Conservation (phyloP, 2,797 vertebrate genomes). For the Microhierax caerulescens region DNA sequence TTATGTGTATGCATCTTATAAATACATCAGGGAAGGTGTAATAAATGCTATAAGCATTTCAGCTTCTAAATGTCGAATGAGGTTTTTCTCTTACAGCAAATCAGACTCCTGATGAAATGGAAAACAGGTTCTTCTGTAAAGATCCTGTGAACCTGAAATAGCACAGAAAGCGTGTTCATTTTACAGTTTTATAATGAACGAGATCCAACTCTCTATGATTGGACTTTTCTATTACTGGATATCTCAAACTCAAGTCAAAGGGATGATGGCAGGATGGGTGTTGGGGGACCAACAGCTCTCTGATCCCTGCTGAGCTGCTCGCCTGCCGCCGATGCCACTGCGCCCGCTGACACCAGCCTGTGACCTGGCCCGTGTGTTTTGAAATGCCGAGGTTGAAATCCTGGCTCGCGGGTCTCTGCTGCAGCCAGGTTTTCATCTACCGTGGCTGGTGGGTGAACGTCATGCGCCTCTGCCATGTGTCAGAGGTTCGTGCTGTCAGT, state of each 20-base stretch:
- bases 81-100: background rate
- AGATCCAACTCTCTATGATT: background rate
- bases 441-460: background rate
- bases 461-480: rapidly evolving
- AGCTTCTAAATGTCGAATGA: background rate
- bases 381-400: background rate
- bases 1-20: background rate
- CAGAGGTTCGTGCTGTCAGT: background rate
- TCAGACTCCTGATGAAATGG: background rate
- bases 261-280: background rate
- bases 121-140: background rate
- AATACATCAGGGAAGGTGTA: background rate
- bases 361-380: rapidly evolving
- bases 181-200: background rate
- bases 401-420: rapidly evolving
- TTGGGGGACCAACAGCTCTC: background rate
- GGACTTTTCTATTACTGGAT: background rate
- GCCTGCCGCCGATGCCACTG: rapidly evolving
- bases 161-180: background rate
- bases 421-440: background rate
- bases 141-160: background rate
- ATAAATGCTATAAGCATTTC: background rate
- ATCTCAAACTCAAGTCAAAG: background rate
- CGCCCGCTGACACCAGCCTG: background rate
- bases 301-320: background rate